Evolutionary conservation across 2,888 invertebrate species (phyloP).

Genomic region (Drosophila prolongata): DNA sequence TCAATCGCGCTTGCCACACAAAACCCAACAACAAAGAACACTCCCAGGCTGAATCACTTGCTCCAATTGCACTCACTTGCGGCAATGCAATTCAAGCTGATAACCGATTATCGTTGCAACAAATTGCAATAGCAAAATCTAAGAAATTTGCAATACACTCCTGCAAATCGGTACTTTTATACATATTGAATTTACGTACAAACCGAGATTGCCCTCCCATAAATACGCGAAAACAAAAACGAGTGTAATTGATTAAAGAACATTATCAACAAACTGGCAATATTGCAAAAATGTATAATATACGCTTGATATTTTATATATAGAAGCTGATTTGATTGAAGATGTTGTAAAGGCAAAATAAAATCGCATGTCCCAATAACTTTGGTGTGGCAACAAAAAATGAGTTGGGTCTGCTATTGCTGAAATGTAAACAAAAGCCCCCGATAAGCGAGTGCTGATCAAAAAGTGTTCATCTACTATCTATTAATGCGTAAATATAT

Average conservation of each 20-base stretch:
- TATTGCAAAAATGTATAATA: slow-evolving; percentile 34
- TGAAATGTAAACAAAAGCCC: slow-evolving; percentile 50
- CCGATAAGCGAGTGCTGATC: slow-evolving; percentile 52
- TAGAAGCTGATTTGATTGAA: slow-evolving; percentile 47
- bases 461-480: slow-evolving; percentile 17
- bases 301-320: slow-evolving; percentile 17
- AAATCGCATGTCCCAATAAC: slow-evolving; percentile 51
- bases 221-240: slow-evolving; percentile 48
- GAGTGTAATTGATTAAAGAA: slow-evolving; percentile 49
- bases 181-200: slow-evolving; percentile 3
- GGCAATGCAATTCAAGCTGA: slow-evolving; percentile 35
- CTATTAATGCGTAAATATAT: neutral
- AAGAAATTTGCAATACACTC: slow-evolving; percentile 24
- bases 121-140: slow-evolving; percentile 51
- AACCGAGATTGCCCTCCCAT: slow-evolving; percentile 28
- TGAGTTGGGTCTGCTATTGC: slow-evolving; percentile 40
- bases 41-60: slow-evolving; percentile 32
- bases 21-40: slow-evolving; percentile 26
- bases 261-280: slow-evolving; percentile 33
- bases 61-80: slow-evolving; percentile 30
- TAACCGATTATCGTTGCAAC: slow-evolving; percentile 46
- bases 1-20: slow-evolving; percentile 14
- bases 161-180: neutral
- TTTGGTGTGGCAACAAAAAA: slow-evolving; percentile 57
- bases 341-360: slow-evolving; percentile 38